Conservation (phyloP, 2,797 vertebrate species). For the Clangula hyemalis region DNA sequence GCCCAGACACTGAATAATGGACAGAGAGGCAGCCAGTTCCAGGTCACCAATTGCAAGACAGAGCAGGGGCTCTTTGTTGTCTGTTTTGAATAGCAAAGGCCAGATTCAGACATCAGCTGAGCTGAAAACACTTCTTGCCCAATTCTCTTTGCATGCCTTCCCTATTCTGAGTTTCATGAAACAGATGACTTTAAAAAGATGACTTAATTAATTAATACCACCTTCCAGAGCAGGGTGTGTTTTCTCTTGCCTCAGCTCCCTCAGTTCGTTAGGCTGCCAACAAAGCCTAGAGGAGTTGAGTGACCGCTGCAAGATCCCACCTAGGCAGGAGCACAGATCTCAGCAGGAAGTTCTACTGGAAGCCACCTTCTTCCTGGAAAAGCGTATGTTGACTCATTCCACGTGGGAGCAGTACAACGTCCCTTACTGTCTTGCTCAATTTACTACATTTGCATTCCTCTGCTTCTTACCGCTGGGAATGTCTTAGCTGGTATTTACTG, state of each 20-base stretch:
- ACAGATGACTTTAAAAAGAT: not conserved
- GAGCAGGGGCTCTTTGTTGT: not conserved
- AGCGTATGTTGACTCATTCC: not conserved
- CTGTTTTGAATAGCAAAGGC: not conserved
- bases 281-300: not conserved
- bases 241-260: not conserved
- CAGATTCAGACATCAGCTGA: not conserved
- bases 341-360: not conserved
- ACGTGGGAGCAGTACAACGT: not conserved
- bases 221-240: not conserved
- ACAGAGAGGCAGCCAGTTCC: not conserved
- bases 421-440: not conserved
- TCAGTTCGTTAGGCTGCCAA: not conserved
- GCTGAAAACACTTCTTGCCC: not conserved
- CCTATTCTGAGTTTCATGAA: not conserved
- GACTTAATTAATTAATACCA: not conserved
- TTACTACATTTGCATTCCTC: conserved; percentile 27
- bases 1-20: not conserved
- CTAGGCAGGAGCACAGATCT: not conserved
- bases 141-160: not conserved
- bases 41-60: not conserved
- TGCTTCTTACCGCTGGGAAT: not conserved
- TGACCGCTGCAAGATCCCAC: not conserved
- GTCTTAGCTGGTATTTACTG: not conserved
- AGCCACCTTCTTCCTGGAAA: not conserved